phyloP scores from a whole-genome alignment of 2,888 invertebrate genomes.

The Apocheima hispidaria region DNA sequence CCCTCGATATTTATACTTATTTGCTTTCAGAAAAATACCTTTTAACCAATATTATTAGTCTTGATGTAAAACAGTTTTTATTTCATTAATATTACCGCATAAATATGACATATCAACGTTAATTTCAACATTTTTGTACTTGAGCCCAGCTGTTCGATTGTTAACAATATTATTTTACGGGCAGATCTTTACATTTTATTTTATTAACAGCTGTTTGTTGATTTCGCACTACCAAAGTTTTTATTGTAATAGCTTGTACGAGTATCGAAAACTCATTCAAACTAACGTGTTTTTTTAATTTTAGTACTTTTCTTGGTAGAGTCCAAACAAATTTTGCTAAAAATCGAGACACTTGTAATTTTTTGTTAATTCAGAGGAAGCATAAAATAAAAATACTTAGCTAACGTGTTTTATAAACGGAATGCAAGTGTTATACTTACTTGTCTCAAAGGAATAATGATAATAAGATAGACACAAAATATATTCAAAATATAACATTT shows the following conservation, averaged over 20 bases:
- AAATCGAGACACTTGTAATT: not conserved
- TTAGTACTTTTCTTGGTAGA: not conserved
- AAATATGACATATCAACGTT: constrained; percentile 3
- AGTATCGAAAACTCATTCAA: not conserved
- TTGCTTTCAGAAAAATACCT: not conserved
- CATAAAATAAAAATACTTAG: too few species aligned
- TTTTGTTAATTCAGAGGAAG: not conserved
- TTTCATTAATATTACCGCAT: not conserved
- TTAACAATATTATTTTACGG: constrained; percentile 7
- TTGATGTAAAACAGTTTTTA: constrained; percentile 4
- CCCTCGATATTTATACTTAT: not conserved
- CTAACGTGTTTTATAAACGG: too few species aligned
- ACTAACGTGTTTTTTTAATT: not conserved
- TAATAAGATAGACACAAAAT: too few species aligned
- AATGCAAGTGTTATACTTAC: too few species aligned
- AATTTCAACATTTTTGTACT: constrained; percentile 3
- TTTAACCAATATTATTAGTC: not conserved
- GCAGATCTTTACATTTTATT: constrained; percentile 7
- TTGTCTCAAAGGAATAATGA: too few species aligned
- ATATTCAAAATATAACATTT: too few species aligned
- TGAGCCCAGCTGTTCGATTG: not conserved
- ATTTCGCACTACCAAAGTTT: constrained; percentile 1
- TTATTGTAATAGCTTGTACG: not conserved
- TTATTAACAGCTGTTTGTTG: constrained; percentile 10
- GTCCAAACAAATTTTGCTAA: not conserved